These are phyloP conservation scores for Stomorhina lunata DNA, from an alignment of 2,888 invertebrate genomes.

Conservation along the genomic window DNA sequence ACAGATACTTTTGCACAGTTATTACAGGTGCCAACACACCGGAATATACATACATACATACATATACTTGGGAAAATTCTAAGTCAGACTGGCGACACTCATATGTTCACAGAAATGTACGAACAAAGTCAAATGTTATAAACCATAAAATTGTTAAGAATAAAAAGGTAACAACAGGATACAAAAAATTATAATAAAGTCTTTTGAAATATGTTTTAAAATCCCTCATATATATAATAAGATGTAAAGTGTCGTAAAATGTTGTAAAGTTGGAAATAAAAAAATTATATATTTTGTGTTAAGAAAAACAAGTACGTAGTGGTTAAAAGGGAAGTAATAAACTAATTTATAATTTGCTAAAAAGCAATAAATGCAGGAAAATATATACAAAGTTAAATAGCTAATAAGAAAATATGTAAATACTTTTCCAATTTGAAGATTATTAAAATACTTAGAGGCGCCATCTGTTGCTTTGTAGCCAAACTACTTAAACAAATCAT, in stretches of 20 bases:
- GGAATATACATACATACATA: not conserved
- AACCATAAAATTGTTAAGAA: not conserved
- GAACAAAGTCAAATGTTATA: slow-evolving; percentile 11
- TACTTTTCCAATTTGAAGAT: not conserved
- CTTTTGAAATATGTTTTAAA: slow-evolving; percentile 26
- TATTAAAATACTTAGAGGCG: not conserved
- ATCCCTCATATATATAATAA: slow-evolving; percentile 24
- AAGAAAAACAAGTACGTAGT: not conserved
- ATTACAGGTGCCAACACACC: not conserved
- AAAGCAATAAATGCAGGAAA: not conserved
- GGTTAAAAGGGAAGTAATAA: not conserved
- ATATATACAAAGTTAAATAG: not conserved
- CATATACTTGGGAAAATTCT: too few relatives aligned
- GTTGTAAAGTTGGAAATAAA: slow-evolving; percentile 6
- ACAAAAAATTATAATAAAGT: not conserved
- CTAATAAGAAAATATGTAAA: not conserved
- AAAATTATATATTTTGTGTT: not conserved
- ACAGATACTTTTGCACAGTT: not conserved
- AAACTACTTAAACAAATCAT: not conserved
- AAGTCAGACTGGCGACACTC: too few relatives aligned
- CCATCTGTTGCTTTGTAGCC: not conserved
- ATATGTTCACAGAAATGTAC: not conserved
- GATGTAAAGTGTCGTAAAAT: slow-evolving; percentile 21
- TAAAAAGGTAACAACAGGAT: not conserved
- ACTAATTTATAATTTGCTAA: not conserved